Conservation (phyloP, 2,797 vertebrate genomes). For the Tragelaphus oryx region DNA sequence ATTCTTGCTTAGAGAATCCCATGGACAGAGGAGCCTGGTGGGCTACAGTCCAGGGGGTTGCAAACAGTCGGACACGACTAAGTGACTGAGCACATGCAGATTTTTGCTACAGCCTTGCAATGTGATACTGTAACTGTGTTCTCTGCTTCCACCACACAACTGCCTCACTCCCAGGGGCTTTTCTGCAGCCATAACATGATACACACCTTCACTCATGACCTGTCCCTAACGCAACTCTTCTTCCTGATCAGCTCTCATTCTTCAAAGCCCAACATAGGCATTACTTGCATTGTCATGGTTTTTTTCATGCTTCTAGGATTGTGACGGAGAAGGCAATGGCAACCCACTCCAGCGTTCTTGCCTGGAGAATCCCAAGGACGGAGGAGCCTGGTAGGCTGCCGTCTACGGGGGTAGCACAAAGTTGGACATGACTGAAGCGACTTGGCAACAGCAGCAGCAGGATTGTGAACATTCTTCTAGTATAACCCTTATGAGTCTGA, state of each 20-base stretch:
- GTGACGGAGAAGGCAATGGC: not conserved
- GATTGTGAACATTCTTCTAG: not conserved
- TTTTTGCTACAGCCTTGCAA: not conserved
- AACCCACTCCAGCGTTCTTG: no score
- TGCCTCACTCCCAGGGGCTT: not conserved
- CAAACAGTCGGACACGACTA: not conserved
- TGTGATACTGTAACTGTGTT: not conserved
- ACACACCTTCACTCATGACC: accelerated
- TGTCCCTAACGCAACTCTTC: not conserved
- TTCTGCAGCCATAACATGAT: accelerated
- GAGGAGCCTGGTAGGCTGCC: no score
- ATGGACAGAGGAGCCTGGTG: not conserved
- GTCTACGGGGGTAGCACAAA: no score
- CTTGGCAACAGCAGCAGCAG: no score
- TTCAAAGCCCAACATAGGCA: not conserved
- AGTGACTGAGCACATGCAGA: not conserved
- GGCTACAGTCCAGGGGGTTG: not conserved
- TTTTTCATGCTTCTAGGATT: not conserved
- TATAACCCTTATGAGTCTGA: not conserved
- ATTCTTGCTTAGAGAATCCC: not conserved
- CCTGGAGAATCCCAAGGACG: no score
- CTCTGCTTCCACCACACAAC: not conserved
- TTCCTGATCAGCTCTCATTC: not conserved
- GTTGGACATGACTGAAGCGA: no score
- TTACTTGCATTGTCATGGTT: not conserved